Percentiles rank a stretch among this genome's conserved stretches.
Evolutionary conservation across 1,140 invertebrate species (phyloP).

Genomic region (Lasioglossum albipes): DNA sequence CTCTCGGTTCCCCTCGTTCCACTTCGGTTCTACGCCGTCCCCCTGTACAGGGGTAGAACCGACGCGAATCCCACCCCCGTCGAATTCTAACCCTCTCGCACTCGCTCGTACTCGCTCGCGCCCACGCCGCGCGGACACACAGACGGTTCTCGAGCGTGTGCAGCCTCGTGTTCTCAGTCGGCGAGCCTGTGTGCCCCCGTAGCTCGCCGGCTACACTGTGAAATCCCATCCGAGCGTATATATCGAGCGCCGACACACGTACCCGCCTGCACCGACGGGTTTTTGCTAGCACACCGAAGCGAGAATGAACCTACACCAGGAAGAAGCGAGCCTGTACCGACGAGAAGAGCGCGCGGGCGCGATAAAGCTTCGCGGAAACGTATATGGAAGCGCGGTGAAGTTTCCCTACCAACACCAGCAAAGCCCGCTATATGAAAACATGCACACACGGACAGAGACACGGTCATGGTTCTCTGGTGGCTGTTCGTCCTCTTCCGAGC

Average conservation of each 20-base stretch:
- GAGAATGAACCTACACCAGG: conserved; percentile 14
- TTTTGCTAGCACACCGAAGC: conserved; percentile 31
- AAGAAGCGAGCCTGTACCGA: background rate
- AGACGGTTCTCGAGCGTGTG: conserved; percentile 14
- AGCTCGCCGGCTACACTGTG: background rate
- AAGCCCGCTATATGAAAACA: conserved; percentile 11
- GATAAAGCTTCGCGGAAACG: conserved; percentile 32
- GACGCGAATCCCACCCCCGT: conserved; percentile 26
- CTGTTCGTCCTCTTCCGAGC: conserved; percentile 8
- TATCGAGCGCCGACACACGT: background rate
- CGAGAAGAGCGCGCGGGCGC: background rate
- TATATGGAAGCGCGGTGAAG: conserved; percentile 30
- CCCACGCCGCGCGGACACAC: background rate
- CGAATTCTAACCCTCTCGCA: conserved; percentile 30
- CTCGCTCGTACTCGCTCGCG: background rate
- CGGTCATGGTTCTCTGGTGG: background rate
- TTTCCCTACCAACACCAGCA: conserved; percentile 24
- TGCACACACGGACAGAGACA: conserved; percentile 24
- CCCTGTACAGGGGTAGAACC: conserved; percentile 20
- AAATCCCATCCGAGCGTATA: conserved; percentile 5
- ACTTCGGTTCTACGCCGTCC: conserved; percentile 30
- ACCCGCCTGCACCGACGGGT: background rate
- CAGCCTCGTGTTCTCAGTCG: background rate
- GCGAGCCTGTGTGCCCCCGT: background rate
- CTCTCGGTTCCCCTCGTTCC: conserved; percentile 52